A percentile compares a stretch with the other conserved stretches of the same genome.
Evolutionary conservation across 2,797 vertebrate species (phyloP).

Genomic region (Rachycentron canadum): DNA sequence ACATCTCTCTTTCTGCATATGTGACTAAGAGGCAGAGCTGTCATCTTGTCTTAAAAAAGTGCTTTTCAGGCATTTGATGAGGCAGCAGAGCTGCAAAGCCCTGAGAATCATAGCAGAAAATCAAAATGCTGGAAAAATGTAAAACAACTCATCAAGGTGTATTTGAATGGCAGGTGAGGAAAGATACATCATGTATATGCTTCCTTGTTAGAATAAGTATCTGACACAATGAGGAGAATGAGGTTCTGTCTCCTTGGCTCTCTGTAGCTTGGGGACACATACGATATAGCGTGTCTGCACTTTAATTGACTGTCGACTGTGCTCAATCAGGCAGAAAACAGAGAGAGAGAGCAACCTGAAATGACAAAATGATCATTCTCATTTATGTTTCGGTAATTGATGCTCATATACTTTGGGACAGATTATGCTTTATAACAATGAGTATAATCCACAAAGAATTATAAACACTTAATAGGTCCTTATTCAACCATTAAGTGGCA

Average conservation of each 20-base stretch:
- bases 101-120: constrained; percentile 19
- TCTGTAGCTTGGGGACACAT: constrained; percentile 33
- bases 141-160: constrained; percentile 27
- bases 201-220: constrained; percentile 45
- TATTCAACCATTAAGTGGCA: constrained; percentile 60
- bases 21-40: constrained; percentile 20
- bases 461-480: constrained; percentile 67
- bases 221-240: constrained; percentile 50
- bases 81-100: constrained; percentile 1
- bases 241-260: constrained; percentile 28
- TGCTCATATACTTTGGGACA: constrained; percentile 52
- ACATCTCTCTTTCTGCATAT: constrained; percentile 18
- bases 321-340: constrained; percentile 45
- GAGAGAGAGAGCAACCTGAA: constrained; percentile 30
- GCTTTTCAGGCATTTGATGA: constrained; percentile 17
- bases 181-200: constrained; percentile 37
- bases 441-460: constrained; percentile 56
- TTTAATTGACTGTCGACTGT: constrained; percentile 49
- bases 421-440: constrained; percentile 61
- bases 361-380: constrained; percentile 47
- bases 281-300: constrained; percentile 24
- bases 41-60: constrained; percentile 31
- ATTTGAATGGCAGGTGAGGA: constrained; percentile 51
- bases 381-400: constrained; percentile 62
- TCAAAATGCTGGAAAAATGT: constrained; percentile 14